phyloP scores from a whole-genome alignment of 2,888 invertebrate species.

The Parnassius glacialis region DNA sequence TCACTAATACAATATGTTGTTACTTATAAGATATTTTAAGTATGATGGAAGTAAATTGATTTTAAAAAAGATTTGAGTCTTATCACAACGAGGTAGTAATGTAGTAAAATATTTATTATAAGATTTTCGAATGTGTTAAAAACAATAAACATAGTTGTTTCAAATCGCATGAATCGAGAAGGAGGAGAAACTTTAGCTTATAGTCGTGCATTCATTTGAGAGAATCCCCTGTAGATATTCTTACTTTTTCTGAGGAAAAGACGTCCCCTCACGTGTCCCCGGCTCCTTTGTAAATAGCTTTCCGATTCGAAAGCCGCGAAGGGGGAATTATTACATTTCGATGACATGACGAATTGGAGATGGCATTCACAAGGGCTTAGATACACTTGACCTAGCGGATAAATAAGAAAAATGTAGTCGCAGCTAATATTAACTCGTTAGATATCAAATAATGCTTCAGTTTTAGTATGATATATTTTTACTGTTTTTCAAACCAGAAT shows the following conservation, averaged over 20 bases:
- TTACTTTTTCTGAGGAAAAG: constrained; percentile 47
- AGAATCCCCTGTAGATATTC: constrained; percentile 52
- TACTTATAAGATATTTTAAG: too few species aligned
- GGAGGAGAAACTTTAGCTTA: constrained; percentile 37
- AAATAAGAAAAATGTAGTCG: constrained; percentile 12
- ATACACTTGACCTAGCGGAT: constrained; percentile 50
- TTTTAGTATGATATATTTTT: background rate
- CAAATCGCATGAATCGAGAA: constrained; percentile 26
- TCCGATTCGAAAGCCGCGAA: constrained; percentile 49
- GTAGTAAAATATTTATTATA: background rate
- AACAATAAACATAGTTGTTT: background rate
- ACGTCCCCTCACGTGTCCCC: constrained; percentile 49
- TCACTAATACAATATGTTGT: too few species aligned
- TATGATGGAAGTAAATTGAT: too few species aligned
- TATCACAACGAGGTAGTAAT: too few species aligned
- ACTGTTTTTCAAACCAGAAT: background rate
- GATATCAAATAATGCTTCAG: background rate
- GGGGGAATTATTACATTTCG: constrained; percentile 76
- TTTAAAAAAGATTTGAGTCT: too few species aligned
- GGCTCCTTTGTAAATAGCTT: constrained; percentile 69
- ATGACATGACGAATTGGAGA: constrained; percentile 75
- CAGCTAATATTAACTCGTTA: constrained; percentile 3
- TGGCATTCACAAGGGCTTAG: constrained; percentile 49
- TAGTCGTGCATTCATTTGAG: constrained; percentile 47
- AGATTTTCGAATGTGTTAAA: background rate